Conservation (phyloP, 2,888 invertebrate genomes). For the Hypselothyrea guttata region DNA sequence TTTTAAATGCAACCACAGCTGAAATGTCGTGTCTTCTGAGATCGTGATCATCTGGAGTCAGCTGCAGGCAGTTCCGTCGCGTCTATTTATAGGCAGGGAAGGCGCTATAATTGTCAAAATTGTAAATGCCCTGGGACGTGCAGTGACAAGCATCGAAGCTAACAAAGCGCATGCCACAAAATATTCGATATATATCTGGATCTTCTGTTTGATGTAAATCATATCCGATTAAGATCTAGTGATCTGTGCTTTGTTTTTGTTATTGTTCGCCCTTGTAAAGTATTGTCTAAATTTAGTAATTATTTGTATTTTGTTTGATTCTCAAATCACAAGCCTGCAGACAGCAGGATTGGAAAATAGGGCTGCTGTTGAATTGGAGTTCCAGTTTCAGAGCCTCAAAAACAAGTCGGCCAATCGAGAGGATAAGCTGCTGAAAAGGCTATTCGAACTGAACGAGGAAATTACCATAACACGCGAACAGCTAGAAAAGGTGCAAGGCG, state of each 20-base stretch:
- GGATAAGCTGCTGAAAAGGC: constrained; percentile 83
- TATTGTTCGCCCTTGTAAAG: too few species aligned
- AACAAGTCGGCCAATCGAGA: constrained; percentile 84
- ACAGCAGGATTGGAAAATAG: constrained; percentile 76
- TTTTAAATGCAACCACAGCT: constrained; percentile 55
- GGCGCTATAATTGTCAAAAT: constrained; percentile 39
- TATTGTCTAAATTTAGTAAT: too few species aligned
- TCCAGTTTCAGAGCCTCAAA: constrained; percentile 83
- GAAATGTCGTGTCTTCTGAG: constrained; percentile 35
- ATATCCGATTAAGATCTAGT: too few species aligned
- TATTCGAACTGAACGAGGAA: constrained; percentile 81
- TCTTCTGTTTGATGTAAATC: too few species aligned
- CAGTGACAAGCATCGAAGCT: too few species aligned
- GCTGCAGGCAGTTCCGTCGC: constrained; percentile 36
- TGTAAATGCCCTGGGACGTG: not conserved
- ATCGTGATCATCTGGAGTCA: constrained; percentile 40
- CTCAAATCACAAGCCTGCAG: constrained; percentile 57
- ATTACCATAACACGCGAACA: constrained; percentile 51
- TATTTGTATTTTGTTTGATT: constrained; percentile 5
- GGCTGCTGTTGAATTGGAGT: constrained; percentile 81
- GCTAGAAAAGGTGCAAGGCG: constrained; percentile 58
- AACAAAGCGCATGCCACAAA: too few species aligned
- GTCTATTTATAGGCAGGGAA: constrained; percentile 56
- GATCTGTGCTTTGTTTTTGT: too few species aligned
- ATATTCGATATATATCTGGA: too few species aligned